Base-by-base conservation (phyloP, 1,140 invertebrate genomes). In the Whitmania pigra region DNA sequence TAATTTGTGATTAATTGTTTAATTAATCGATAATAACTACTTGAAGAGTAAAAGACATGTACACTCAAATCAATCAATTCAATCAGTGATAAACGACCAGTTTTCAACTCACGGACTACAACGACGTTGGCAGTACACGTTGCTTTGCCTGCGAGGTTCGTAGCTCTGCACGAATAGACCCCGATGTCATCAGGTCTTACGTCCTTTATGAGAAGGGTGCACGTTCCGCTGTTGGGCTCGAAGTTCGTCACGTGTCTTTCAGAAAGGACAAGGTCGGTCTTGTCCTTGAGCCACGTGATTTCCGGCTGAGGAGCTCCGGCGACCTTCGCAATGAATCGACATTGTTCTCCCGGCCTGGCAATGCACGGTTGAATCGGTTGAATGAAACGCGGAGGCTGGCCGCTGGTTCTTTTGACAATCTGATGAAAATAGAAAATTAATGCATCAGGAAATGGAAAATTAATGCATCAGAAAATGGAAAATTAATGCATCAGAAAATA, bases 361-460 rank as follows among this genome's bases (percentile, higher is more conserved):
- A 92, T 85, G 77, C 91, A 93, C 0, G 93, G 93, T 82, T 94
- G 90, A 77, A 95, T 92, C 80, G 94, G 94, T 79, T 92, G 93
- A 0, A 90, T 94, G 77, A 96, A 95, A 22, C 91, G 83, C 13
- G 93, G 93, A 22, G 92, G 90, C 60, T 87, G 70, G 11, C 73
- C 73, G 40, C 73, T 74, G 20, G 63, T 67, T 49, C 73, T 31
- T 53, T 74, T 74, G n/a, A 74, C 73, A 27, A 72, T 53, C 31
- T 72, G 54, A 31, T 71, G 68, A 36, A 36, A 36, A 36, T 36
- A 6, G 31, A 36, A 36, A 36, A 36, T 36, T 36, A 2, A 36
- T 36, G 31, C 31, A 36, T n/a, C n/a, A 36, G 31, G 2, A 36
- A 36, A 36, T 3, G 6, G 6, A 6, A 36, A n/a, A 3, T 36